Evolutionary conservation across 1,140 invertebrate genomes (phyloP).

Genomic region (Drosophila kepulauana): DNA sequence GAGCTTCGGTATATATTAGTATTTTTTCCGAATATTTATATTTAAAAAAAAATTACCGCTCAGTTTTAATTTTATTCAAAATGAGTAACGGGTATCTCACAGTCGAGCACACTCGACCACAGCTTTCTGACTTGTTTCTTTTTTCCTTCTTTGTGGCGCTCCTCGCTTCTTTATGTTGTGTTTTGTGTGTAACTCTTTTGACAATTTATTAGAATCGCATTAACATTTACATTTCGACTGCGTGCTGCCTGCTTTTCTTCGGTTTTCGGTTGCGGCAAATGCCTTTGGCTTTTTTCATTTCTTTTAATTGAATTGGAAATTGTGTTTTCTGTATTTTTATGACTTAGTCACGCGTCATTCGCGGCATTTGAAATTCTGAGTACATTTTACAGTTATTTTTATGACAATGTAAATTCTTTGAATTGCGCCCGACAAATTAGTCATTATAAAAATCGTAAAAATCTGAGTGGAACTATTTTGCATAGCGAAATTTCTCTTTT

Average conservation of each 20-base stretch:
- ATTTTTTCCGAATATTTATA: too few relatives aligned
- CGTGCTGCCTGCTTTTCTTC: conserved; percentile 26
- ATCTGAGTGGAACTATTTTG: conserved; percentile 34
- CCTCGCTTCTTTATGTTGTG: conserved; percentile 28
- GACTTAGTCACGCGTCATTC: conserved; percentile 53
- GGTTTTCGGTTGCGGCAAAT: background rate
- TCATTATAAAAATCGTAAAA: conserved; percentile 26
- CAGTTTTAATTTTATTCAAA: too few relatives aligned
- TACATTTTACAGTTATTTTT: conserved; percentile 40
- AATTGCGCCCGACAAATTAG: conserved; percentile 43
- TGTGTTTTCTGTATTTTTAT: conserved; percentile 37
- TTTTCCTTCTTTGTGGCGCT: conserved; percentile 39
- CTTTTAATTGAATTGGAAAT: conserved; percentile 53
- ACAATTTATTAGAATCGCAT: conserved; percentile 66
- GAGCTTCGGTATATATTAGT: too few relatives aligned
- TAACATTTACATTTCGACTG: conserved; percentile 59
- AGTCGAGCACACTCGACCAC: too few relatives aligned
- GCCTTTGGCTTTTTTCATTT: conserved; percentile 32
- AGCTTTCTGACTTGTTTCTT: too few relatives aligned
- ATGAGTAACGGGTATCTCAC: too few relatives aligned
- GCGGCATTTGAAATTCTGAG: conserved; percentile 30
- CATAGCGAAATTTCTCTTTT: conserved; percentile 22
- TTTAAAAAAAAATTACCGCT: too few relatives aligned
- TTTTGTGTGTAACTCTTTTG: conserved; percentile 57
- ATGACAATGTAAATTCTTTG: conserved; percentile 25